Base-by-base conservation (phyloP, 2,797 vertebrate species). In the Sciaenops ocellatus region DNA sequence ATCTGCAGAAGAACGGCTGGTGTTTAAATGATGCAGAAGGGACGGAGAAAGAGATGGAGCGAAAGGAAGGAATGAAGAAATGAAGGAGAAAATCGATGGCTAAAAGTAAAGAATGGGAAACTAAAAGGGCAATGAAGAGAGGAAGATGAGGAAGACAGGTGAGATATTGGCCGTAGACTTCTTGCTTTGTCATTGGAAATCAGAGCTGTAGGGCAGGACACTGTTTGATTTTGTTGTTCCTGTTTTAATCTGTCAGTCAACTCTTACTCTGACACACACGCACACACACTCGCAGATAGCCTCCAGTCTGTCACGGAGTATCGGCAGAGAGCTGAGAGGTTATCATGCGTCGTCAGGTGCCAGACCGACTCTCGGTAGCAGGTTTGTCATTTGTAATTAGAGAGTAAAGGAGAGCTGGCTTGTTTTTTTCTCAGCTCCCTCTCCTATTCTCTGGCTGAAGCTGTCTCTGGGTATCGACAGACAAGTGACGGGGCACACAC, bases 311-410 rank as follows among this genome's bases (percentile, higher is more conserved):
- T 85, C 87, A 87, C 78, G 48, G 86, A 73, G 76, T 87, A 88
- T 91, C 62, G 85, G 87, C 90, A 88, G 74, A 61, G 71, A 81
- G 87, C 88, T 88, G 90, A 90, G 88, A 86, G 89, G 90, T 92
- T 90, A 93, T 92, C 93, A 88, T 83, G 90, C 87, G 69, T 86
- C 83, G 81, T 90, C 92, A 88, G 90, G 87, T 90, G 87, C 87
- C 90, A 84, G 90, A 83, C 86, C 10, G 79, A 89, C 88, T 83
- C 90, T 57, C 73, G 85, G 86, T 87, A 80, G 88, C 87, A 81
- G 87, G 87, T 94, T 94, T 93, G 93, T 94, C 92, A 89, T 91
- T 94, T 92, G 89, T 93, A 93, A 94, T 94, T 93, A 94, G 90
- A 87, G 78, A 75, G 85, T 88, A 90, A 86, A 61, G 79, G 82